Percentiles rank a stretch among this genome's conserved stretches.
Conservation (phyloP, 2,888 invertebrate genomes). For the Drosophila leonis region DNA sequence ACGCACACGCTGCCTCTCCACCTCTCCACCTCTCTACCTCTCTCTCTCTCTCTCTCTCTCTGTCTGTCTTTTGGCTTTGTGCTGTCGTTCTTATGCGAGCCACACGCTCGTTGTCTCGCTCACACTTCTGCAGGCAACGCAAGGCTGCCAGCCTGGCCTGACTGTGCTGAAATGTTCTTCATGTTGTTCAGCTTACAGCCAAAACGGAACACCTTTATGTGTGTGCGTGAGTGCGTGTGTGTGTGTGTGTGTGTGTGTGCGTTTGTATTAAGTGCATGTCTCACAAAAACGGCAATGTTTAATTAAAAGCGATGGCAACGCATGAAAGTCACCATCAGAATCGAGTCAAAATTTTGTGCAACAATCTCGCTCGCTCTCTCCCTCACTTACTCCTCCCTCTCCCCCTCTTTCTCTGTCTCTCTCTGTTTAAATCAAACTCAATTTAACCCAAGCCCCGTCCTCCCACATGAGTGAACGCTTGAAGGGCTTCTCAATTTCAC, state of each 20-base stretch:
- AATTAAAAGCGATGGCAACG: conserved; percentile 60
- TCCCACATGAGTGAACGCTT: not conserved
- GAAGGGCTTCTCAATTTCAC: conserved; percentile 10
- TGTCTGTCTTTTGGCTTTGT: no score
- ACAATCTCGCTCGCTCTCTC: conserved; percentile 6
- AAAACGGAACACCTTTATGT: conserved; percentile 27
- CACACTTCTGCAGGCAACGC: not conserved
- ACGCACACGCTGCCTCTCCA: not conserved
- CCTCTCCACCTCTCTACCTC: not conserved
- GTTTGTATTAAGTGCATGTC: conserved; percentile 38
- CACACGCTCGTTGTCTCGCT: not conserved
- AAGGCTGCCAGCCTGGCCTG: conserved; percentile 15
- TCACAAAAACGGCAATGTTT: conserved; percentile 55
- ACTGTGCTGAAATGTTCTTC: conserved; percentile 26
- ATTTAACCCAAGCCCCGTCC: not conserved
- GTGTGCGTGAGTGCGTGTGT: conserved; percentile 1
- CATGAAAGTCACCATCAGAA: conserved; percentile 41
- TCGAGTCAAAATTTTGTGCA: conserved; percentile 23
- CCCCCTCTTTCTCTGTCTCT: not conserved
- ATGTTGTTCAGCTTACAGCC: conserved; percentile 35
- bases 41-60: not conserved
- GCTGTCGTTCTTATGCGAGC: not conserved
- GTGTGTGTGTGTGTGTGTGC: conserved; percentile 16
- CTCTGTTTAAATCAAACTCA: not conserved
- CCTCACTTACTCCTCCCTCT: no score